These are phyloP conservation scores for Thereva unica DNA, from an alignment of 2,888 invertebrate species.

Conservation along the genomic window DNA sequence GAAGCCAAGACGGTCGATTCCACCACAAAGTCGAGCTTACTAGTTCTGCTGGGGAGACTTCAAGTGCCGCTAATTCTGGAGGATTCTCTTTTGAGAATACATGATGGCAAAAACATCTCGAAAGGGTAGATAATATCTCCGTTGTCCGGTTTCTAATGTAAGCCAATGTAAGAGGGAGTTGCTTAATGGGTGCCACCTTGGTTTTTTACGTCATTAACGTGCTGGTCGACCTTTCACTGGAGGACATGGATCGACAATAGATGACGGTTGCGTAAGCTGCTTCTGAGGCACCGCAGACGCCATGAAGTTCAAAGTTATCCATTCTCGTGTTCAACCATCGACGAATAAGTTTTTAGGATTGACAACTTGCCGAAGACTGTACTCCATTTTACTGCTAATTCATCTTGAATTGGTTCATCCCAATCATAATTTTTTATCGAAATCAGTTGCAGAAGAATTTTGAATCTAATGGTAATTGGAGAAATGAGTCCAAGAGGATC, in stretches of 20 bases:
- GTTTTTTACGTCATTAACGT: too few relatives aligned
- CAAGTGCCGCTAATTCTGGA: slow-evolving; percentile 11
- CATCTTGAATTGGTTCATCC: not conserved
- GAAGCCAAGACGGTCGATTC: not conserved
- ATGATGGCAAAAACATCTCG: slow-evolving; percentile 6
- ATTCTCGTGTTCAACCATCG: not conserved
- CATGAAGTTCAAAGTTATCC: not conserved
- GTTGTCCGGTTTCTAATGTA: slow-evolving; percentile 9
- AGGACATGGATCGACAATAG: too few relatives aligned
- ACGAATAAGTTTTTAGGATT: not conserved
- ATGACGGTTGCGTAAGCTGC: too few relatives aligned
- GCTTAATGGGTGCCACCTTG: slow-evolving; percentile 11
- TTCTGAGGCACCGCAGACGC: not conserved
- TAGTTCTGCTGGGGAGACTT: not conserved
- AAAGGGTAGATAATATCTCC: not conserved
- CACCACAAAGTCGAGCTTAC: not conserved
- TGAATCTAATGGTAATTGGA: too few relatives aligned
- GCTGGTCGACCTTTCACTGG: too few relatives aligned
- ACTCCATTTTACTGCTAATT: not conserved
- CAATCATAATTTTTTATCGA: too few relatives aligned
- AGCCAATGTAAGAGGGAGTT: slow-evolving; percentile 3
- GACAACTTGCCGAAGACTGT: not conserved
- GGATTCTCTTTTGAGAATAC: slow-evolving; percentile 9
- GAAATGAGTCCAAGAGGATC: too few relatives aligned
- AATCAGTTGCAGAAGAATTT: too few relatives aligned